Base-by-base conservation (phyloP, 92 coral and sea anemone genomes). In the Siderastrea radians region DNA sequence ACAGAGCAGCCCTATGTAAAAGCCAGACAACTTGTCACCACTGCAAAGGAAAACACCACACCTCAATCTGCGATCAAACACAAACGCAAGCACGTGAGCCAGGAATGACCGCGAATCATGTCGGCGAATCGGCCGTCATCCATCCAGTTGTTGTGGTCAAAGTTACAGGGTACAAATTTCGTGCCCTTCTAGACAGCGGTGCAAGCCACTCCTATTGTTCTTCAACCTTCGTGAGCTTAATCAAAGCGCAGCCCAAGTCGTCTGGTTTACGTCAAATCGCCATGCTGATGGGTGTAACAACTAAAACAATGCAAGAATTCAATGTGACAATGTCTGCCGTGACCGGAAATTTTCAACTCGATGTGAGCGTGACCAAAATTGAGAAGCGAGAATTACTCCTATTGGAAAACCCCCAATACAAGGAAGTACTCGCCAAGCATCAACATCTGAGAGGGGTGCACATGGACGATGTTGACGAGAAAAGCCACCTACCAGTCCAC, bases 271-370 rank as follows among this genome's bases (percentile, higher is more conserved):
- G 91, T 16, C 91, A 93, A 69, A 92, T 90, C 53, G 94, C 95
- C 6, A 92, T 92, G 94, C 89, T 87, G 45, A 84, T 89, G 60
- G 94, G 94, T 52, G 75, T 93, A 54, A 52, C 89, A 9, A 82
- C 95, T 6, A 74, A 87, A 83, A 84, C 83, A 58, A 93, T 95
- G 94, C 91, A 91, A 87, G 80, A 81, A 13, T 95, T 72, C 77
- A 88, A 94, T 6, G 94, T 94, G 65, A 3, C 57, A 8, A 87
- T 87, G 91, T 84, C 80, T 7, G 65, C 92, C 11, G 88, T 87
- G 84, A 84, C 50, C 9, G 92, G 83, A 26, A 88, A 87, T 11
- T 93, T 93, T 68, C 58, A 82, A 67, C 60, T 90, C 2, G 80
- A 90, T 51, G 92, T 90, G 49, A 87, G 87, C 62, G 72, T 90